Evolutionary conservation across 2,888 invertebrate species (phyloP).

Genomic region (Strigamia transsilvanica): DNA sequence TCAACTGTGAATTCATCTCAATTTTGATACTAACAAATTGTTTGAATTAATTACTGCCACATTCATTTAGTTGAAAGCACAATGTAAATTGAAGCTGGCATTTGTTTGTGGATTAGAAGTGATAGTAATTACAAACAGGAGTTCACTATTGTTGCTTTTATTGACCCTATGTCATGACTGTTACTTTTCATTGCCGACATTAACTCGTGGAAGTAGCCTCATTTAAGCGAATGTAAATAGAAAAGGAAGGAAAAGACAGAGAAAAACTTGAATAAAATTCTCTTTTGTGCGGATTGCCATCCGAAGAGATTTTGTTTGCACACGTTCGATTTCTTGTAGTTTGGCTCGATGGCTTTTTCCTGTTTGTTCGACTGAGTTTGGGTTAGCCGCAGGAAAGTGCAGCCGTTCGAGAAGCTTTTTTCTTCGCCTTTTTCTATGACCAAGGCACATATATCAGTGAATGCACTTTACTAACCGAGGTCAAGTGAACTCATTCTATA

Average conservation of each 20-base stretch:
- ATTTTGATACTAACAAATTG: neutral
- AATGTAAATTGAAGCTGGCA: neutral
- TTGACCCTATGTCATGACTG: constrained; percentile 14
- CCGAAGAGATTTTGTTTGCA: neutral
- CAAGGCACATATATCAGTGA: neutral
- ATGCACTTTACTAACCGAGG: constrained; percentile 3
- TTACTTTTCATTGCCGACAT: constrained; percentile 10
- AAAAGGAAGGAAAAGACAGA: neutral
- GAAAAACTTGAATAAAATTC: neutral
- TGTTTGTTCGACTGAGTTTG: neutral
- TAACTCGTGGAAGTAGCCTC: neutral
- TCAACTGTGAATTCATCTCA: neutral
- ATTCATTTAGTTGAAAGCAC: neutral
- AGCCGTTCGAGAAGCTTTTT: too few relatives aligned
- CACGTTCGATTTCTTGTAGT: neutral
- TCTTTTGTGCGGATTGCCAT: neutral
- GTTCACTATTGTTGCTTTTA: constrained; percentile 5
- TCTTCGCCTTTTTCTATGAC: neutral
- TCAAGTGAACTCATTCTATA: neutral
- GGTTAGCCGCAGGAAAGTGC: neutral
- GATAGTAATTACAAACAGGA: neutral
- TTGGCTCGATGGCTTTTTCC: neutral
- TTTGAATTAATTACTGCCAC: constrained; percentile 4
- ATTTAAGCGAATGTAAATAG: neutral
- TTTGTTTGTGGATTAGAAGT: neutral